A percentile compares a stretch with the other conserved stretches of the same genome.
These are phyloP conservation scores for Leptobrachium ailaonicum DNA, from an alignment of 2,113 vertebrate genomes.

Conservation along the genomic window DNA sequence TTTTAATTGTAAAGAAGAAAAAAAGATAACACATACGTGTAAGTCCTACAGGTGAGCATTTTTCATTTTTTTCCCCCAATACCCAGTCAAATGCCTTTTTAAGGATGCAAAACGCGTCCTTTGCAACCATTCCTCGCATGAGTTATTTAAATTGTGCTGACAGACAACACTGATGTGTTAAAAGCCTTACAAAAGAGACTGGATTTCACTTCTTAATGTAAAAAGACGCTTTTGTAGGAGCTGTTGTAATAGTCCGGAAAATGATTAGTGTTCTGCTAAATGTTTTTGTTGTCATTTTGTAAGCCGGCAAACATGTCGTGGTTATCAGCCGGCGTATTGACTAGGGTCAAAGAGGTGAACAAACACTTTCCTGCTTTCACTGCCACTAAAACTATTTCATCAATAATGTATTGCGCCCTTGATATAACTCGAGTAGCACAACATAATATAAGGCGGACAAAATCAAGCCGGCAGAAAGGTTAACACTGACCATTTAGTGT, in stretches of 20 bases:
- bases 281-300: slow-evolving; percentile 29
- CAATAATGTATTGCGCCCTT: not conserved
- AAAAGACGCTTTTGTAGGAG: slow-evolving; percentile 23
- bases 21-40: too few species aligned
- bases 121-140: slow-evolving; percentile 20
- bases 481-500: not conserved
- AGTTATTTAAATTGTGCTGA: slow-evolving; percentile 46
- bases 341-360: not conserved
- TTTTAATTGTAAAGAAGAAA: too few species aligned
- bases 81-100: slow-evolving; percentile 2
- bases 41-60: not conserved
- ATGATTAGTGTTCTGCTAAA: slow-evolving; percentile 38
- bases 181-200: slow-evolving; percentile 48
- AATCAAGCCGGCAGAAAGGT: not conserved
- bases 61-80: slow-evolving; percentile 8
- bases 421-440: not conserved
- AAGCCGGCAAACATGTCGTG: slow-evolving; percentile 17
- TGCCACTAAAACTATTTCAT: not conserved
- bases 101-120: slow-evolving; percentile 17
- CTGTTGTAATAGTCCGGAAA: slow-evolving; percentile 5
- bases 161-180: slow-evolving; percentile 45
- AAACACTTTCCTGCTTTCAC: not conserved
- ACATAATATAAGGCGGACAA: not conserved
- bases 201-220: slow-evolving; percentile 28
- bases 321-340: not conserved